Evolutionary conservation across 1,140 invertebrate genomes (phyloP), one percentile per base, ranked within the genome.

Genomic region (Caenorhabditis tropicalis): DNA sequence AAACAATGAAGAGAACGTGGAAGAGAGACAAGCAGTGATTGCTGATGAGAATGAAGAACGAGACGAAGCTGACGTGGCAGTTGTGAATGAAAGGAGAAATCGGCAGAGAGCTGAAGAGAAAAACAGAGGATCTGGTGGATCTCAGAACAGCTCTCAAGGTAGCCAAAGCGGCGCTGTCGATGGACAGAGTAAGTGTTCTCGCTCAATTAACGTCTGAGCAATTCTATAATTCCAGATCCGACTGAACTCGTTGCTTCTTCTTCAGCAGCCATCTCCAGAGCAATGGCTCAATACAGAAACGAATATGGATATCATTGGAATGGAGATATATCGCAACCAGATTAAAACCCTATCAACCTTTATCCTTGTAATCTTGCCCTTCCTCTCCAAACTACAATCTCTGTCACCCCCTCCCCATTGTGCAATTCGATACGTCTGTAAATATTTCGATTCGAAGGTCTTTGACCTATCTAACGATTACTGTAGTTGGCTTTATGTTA

Each of bases 201-300:
- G n/a, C n/a, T 51, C 24, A 0, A 29, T 7, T 4, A 56, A 56
- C 5, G 27, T 19, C n/a, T 56, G 19, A 51, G 21, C 19, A 51
- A n/a, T 3, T 51, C 49, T 4, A 21, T 51, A 2, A 12, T 43
- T 74, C n/a, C 65, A 74, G 65, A 74, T 43, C 65, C 65, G 9
- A 15, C 29, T 21, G 65, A 74, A 74, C 65, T 36, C 33, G n/a
- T 74, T 9, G 36, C 65, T 36, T 65, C 58, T 15, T 74, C 65
- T n/a, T 74, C 65, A 12, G 65, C 65, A 0, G 65, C 65, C 24
- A 46, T 74, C 24, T 7, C n/a, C n/a, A 19, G 65, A 43, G 65
- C 65, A n/a, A 74, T 74, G 65, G 36, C 65, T 43, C 65, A 74
- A 46, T 74, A 74, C 65, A 43, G 29, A 31, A 74, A 74, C 43